These are phyloP conservation scores for Percina caprodes DNA, from an alignment of 2,113 vertebrate species.

Conservation along the genomic window DNA sequence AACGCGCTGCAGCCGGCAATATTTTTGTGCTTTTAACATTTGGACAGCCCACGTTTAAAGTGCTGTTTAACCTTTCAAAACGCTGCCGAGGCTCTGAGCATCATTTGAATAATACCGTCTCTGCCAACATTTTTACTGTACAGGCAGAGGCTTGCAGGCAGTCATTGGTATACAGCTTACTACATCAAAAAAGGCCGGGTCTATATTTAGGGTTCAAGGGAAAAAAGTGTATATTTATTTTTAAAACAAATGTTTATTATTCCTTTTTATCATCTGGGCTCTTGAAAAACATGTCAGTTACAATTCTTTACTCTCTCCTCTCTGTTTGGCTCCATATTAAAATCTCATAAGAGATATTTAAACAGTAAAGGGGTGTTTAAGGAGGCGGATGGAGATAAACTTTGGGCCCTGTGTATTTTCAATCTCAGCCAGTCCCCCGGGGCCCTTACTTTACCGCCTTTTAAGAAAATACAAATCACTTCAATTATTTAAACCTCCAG, in stretches of 20 bases:
- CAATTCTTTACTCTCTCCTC: conserved; percentile 45
- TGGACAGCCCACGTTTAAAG: conserved; percentile 70
- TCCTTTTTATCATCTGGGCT: conserved; percentile 62
- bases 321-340: conserved; percentile 48
- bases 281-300: conserved; percentile 72
- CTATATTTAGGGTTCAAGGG: conserved; percentile 75
- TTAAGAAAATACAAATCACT: conserved; percentile 79
- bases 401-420: conserved; percentile 70
- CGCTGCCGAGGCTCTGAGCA: conserved; percentile 52
- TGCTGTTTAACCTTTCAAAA: conserved; percentile 77
- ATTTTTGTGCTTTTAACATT: conserved; percentile 70
- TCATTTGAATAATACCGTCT: conserved; percentile 69
- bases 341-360: conserved; percentile 68
- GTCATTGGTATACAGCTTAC: conserved; percentile 49
- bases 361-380: conserved; percentile 66
- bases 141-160: conserved; percentile 42
- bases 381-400: conserved; percentile 71
- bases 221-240: conserved; percentile 73
- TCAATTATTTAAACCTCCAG: conserved; percentile 77
- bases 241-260: conserved; percentile 80
- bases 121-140: conserved; percentile 58
- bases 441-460: conserved; percentile 64
- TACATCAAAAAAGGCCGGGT: conserved; percentile 54
- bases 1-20: conserved; percentile 32
- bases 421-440: conserved; percentile 62